Evolutionary conservation across 53 echinoderm and acorn worm species (phyloP).

Genomic region (Temnopleurus reevesii): DNA sequence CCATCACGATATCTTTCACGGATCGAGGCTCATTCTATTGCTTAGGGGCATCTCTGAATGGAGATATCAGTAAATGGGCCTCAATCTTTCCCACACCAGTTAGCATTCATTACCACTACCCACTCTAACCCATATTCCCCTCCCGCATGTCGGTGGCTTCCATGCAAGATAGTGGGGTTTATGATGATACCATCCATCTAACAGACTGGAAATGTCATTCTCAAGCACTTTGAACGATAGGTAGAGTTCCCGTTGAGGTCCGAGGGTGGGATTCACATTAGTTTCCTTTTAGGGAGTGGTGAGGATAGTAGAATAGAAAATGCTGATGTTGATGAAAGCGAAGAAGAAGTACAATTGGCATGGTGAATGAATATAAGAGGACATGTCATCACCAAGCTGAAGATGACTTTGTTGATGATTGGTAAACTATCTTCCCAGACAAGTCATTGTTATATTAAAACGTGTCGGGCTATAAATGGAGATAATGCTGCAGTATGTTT

Average conservation of each 20-base stretch:
- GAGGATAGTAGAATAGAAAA: not conserved
- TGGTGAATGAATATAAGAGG: not conserved
- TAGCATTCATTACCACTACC: slow-evolving; percentile 34
- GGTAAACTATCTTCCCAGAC: not conserved
- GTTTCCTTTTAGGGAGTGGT: not conserved
- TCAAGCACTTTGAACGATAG: not conserved
- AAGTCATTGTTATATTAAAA: too few species aligned
- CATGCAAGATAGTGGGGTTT: too few species aligned
- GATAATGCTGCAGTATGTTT: too few species aligned
- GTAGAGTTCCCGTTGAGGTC: not conserved
- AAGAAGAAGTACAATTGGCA: not conserved
- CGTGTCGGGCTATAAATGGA: too few species aligned
- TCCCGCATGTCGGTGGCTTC: not conserved
- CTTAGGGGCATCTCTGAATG: slow-evolving; percentile 12
- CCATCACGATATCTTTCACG: not conserved
- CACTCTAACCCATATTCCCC: not conserved
- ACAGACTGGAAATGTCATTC: slow-evolving; percentile 6
- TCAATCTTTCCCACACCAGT: slow-evolving; percentile 48
- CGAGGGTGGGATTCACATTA: not conserved
- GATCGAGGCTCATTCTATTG: not conserved
- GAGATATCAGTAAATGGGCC: slow-evolving; percentile 1
- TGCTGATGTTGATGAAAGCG: not conserved
- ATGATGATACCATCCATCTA: not conserved
- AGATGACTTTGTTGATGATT: not conserved
- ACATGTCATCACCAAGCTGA: not conserved